phyloP scores from a whole-genome alignment of 2,113 vertebrate species.

The Pachypanchax playfairii region DNA sequence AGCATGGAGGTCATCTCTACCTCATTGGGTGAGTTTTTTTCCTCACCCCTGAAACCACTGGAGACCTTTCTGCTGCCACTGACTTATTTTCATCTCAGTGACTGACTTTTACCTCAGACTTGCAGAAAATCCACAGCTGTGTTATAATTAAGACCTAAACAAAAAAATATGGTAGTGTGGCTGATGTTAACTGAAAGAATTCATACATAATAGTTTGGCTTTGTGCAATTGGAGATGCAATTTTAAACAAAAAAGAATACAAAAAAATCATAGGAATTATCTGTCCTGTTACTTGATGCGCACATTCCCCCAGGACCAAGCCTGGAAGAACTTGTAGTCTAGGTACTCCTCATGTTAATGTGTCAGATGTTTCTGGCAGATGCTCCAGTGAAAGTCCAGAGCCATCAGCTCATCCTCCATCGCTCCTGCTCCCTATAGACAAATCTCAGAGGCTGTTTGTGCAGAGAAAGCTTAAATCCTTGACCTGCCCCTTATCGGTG shows the following conservation, averaged over 20 bases:
- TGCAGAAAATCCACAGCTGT: conserved; percentile 28
- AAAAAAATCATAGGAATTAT: conserved; percentile 45
- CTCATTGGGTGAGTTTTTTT: conserved; percentile 48
- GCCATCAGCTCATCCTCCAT: conserved; percentile 48
- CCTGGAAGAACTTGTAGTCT: conserved; percentile 58
- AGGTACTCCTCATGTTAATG: conserved; percentile 71
- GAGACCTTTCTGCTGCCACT: conserved; percentile 40
- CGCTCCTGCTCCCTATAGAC: conserved; percentile 40
- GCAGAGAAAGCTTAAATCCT: conserved; percentile 61
- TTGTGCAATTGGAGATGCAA: conserved; percentile 41
- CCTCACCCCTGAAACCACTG: conserved; percentile 53
- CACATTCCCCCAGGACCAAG: conserved; percentile 42
- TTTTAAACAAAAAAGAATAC: no score
- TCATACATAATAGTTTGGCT: conserved; percentile 49
- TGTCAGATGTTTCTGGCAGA: conserved; percentile 73
- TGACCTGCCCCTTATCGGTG: conserved; percentile 70
- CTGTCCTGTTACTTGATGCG: conserved; percentile 55
- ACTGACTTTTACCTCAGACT: conserved; percentile 38
- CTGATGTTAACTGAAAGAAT: conserved; percentile 49
- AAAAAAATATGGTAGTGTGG: conserved; percentile 35
- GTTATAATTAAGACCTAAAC: conserved; percentile 17
- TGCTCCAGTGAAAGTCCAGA: conserved; percentile 59
- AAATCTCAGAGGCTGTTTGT: conserved; percentile 59
- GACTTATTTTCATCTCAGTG: conserved; percentile 31
- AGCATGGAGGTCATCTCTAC: conserved; percentile 38